Percentiles rank a stretch among this genome's conserved stretches.
These are phyloP conservation scores for Tethea ocularis DNA, from an alignment of 2,888 invertebrate genomes.

Conservation along the genomic window DNA sequence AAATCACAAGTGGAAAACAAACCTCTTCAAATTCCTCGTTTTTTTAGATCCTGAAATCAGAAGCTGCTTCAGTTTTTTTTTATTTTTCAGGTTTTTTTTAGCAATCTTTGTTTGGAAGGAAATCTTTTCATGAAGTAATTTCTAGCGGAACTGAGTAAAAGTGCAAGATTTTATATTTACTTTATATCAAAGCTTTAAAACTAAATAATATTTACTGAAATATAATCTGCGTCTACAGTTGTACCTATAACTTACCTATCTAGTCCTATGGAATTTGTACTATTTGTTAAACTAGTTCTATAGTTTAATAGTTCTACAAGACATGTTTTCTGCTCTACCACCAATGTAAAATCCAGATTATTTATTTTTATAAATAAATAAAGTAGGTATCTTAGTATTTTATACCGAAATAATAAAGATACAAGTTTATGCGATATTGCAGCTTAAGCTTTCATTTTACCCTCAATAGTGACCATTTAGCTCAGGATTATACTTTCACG, in stretches of 20 bases:
- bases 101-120: not conserved
- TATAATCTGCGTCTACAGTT: no score
- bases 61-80: no score
- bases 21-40: constrained; percentile 42
- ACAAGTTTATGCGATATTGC: not conserved
- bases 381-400: not conserved
- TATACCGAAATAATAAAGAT: not conserved
- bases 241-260: no score
- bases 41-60: constrained; percentile 16
- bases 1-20: constrained; percentile 56
- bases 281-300: no score
- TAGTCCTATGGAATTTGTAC: no score
- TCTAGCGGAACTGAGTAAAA: no score
- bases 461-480: constrained; percentile 6
- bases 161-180: not conserved
- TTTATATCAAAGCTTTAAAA: not conserved
- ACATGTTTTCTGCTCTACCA: not conserved
- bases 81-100: no score
- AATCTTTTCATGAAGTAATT: not conserved
- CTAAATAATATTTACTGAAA: not conserved
- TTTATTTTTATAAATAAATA: not conserved
- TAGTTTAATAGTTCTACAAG: not conserved
- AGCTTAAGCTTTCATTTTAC: constrained; percentile 4
- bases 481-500: constrained; percentile 4
- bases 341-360: not conserved